Conservation (phyloP, 1,140 invertebrate genomes). For the Aphaenogaster rudis region DNA sequence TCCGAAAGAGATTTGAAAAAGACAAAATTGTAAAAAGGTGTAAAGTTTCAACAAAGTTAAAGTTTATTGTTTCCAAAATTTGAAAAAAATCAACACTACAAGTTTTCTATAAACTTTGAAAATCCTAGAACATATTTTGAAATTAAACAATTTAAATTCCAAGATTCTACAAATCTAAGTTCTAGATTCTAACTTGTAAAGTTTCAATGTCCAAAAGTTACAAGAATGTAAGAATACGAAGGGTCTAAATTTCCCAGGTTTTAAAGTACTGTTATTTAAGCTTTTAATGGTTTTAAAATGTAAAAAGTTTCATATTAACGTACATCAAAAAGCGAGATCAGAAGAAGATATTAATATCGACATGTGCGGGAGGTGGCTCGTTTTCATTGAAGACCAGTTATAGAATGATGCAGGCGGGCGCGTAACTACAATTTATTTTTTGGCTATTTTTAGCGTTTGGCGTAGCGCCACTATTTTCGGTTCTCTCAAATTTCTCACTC, state of each 20-base stretch:
- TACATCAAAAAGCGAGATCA: constrained; percentile 48
- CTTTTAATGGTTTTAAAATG: neutral
- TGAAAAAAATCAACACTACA: neutral
- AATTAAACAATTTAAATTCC: neutral
- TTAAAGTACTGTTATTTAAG: neutral
- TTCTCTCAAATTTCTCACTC: constrained; percentile 86
- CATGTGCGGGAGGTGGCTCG: constrained; percentile 71
- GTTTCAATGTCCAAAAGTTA: neutral
- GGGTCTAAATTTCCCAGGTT: neutral
- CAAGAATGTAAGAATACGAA: neutral
- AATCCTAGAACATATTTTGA: neutral
- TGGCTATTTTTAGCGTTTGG: constrained; percentile 85
- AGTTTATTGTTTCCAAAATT: no score
- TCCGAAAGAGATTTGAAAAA: neutral
- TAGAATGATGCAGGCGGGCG: constrained; percentile 78
- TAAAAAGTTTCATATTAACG: neutral
- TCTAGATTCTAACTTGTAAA: neutral
- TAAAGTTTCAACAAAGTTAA: no score
- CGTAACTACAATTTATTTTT: constrained; percentile 85
- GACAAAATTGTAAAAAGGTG: neutral
- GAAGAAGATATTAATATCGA: constrained; percentile 70
- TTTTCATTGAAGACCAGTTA: constrained; percentile 79
- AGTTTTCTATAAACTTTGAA: neutral
- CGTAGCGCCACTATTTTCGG: constrained; percentile 85
- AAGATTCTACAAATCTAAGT: neutral